Base-by-base conservation (phyloP, 92 coral and sea anemone genomes). In the Muricea muricata region DNA sequence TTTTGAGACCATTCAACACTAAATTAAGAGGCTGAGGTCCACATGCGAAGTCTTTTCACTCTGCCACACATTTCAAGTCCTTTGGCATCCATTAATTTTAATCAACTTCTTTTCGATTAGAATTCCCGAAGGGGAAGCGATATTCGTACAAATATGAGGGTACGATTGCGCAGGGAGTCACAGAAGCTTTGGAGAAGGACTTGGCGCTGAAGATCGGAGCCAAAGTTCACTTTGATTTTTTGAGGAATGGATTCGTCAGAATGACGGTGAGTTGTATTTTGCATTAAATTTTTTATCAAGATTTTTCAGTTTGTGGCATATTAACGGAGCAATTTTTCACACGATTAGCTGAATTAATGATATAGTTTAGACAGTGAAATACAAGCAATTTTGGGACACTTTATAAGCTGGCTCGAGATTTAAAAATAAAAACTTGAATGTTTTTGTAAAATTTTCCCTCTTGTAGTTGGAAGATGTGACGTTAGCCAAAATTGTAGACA, bases 171-270 rank as follows among this genome's bases (percentile, higher is more conserved):
- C 94, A 96, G 46, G 91, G 93, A 10, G 78, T 96, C n/a, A 92
- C 92, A 35, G 87, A 88, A 13, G 89, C 88, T 25, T 82, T 97
- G 8, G 33, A 79, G 46, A 90, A 90, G 82, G 87, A 86, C 40
- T 69, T 96, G 65, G 99, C 97, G 34, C 84, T 96, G 88, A 84
- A 75, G 85, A 24, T 93, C 50, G 73, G 35, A 21, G 90, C 95
- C 9, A 68, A 82, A 12, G 90, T 86, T 50, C 93, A 93, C 57
- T 60, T 93, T 65, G 92, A 90, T 21, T 79, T 80, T 20, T 33
- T 92, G 63, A 84, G 45, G 60, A 63, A 26, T 37, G 57, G 65
- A 14, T 78, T 65, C 34, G 54, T 89, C 25, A 92, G 88, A 76
- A 42, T 93, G 42, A 90, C 84, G 93, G 98, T 95, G 6, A 73